Conservation (phyloP, 2,113 vertebrate species). For the Aptenodytes forsteri region DNA sequence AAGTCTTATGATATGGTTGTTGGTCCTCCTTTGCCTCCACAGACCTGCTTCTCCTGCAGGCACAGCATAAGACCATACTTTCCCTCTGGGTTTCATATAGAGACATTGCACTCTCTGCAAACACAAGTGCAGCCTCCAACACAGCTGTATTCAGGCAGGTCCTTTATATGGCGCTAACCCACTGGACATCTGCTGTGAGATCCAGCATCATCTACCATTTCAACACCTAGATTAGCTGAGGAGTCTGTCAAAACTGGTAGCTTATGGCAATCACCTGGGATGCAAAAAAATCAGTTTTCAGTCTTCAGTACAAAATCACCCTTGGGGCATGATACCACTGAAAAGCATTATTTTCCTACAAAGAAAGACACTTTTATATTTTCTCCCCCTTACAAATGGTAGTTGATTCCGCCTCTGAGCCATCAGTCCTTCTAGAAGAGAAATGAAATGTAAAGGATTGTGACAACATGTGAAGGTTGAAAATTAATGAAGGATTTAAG, state of each 20-base stretch:
- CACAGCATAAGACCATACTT: neutral
- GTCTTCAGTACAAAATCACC: neutral
- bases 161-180: neutral
- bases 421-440: neutral
- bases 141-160: neutral
- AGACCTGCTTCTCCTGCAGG: neutral
- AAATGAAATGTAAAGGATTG: neutral
- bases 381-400: neutral
- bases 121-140: neutral
- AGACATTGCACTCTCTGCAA: neutral
- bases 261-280: neutral
- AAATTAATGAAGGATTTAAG: constrained; percentile 35
- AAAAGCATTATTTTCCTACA: neutral
- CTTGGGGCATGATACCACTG: neutral
- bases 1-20: neutral
- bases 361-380: neutral
- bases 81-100: neutral
- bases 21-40: neutral
- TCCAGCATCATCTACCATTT: neutral
- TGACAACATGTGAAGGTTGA: neutral
- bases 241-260: neutral
- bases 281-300: neutral
- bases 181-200: neutral
- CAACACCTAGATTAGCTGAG: neutral
- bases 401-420: neutral